Conservation (phyloP, 1,140 invertebrate genomes). For the Berghia stephanieae region DNA sequence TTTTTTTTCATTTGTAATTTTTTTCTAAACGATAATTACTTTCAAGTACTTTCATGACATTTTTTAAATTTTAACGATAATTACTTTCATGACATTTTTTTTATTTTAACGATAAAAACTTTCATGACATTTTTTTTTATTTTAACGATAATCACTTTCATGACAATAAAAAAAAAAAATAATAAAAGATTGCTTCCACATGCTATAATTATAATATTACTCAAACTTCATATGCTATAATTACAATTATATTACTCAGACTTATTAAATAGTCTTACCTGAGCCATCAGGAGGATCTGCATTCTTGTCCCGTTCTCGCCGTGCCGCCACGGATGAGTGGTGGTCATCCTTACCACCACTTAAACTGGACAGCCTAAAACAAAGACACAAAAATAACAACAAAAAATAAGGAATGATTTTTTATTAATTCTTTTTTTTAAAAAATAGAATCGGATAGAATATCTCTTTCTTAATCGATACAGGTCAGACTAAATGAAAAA, state of each 20-base stretch:
- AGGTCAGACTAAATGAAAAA: neutral
- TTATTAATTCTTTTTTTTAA: neutral
- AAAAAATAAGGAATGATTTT: neutral
- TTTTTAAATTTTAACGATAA: too few species aligned
- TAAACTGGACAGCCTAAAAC: slow-evolving; percentile 35
- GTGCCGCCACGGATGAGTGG: neutral
- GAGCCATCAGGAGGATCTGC: neutral
- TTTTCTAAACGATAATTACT: too few species aligned
- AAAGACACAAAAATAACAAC: neutral
- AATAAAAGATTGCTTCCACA: neutral
- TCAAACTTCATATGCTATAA: neutral
- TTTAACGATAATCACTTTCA: too few species aligned
- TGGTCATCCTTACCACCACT: slow-evolving; percentile 29
- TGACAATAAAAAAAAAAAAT: neutral
- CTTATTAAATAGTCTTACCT: neutral
- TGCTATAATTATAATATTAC: neutral
- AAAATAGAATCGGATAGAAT: neutral
- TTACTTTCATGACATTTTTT: too few species aligned
- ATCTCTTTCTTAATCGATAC: neutral
- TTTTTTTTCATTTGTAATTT: too few species aligned
- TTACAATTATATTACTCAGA: neutral
- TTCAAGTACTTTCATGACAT: too few species aligned
- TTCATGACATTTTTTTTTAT: too few species aligned
- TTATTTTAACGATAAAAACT: too few species aligned
- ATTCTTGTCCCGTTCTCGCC: neutral